These are phyloP conservation scores for Propithecus coquereli DNA, from an alignment of 2,113 vertebrate genomes.

Conservation along the genomic window DNA sequence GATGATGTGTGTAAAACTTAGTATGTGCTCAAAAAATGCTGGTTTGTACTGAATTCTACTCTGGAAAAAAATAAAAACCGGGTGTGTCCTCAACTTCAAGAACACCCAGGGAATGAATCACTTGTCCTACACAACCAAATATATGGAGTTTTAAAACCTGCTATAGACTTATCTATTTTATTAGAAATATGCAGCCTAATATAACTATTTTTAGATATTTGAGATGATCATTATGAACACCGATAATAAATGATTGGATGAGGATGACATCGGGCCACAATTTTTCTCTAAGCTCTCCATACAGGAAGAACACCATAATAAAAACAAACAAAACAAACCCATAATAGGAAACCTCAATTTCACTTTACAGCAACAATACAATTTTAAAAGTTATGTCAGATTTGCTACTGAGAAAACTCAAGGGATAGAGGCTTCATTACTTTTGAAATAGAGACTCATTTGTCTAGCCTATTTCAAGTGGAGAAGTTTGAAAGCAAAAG, in stretches of 20 bases:
- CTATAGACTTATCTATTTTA: neutral
- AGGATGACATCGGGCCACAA: conserved; percentile 25
- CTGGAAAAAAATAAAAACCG: neutral
- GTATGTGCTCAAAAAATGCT: neutral
- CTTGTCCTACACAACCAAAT: neutral
- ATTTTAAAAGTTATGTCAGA: neutral
- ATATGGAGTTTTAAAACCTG: neutral
- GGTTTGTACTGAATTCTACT: neutral
- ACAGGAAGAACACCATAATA: neutral
- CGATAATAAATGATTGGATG: conserved; percentile 8
- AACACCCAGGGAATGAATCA: neutral
- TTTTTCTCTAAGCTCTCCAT: conserved; percentile 28
- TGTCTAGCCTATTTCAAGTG: neutral
- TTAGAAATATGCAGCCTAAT: neutral
- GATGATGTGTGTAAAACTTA: neutral
- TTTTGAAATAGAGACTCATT: neutral
- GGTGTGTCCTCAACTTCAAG: neutral
- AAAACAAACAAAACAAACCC: neutral
- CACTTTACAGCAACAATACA: neutral
- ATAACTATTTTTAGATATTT: conserved; percentile 14
- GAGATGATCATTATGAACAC: neutral
- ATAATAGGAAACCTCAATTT: neutral
- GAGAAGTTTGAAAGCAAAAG: neutral
- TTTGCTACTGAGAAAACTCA: neutral
- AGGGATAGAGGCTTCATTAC: neutral